Conservation (phyloP, 1,140 invertebrate species). For the Platyura marginata region DNA sequence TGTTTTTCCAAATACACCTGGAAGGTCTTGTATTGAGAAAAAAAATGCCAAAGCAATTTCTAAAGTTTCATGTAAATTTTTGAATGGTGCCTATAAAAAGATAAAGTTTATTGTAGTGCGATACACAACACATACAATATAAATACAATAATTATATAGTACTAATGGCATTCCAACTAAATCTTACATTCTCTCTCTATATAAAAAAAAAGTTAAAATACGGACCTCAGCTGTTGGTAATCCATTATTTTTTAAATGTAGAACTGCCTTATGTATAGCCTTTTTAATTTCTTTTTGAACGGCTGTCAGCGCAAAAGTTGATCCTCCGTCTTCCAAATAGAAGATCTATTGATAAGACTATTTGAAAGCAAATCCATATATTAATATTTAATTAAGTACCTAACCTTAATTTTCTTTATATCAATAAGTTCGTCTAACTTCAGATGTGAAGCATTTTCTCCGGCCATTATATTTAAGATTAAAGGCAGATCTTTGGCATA, state of each 20-base stretch:
- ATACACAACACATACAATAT: no score
- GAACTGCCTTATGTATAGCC: constrained; percentile 25
- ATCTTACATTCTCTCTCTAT: no score
- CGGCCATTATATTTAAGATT: constrained; percentile 39
- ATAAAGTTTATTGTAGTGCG: no score
- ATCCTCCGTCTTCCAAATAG: constrained; percentile 40
- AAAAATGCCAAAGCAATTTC: constrained; percentile 30
- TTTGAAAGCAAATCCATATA: not conserved
- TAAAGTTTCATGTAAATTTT: constrained; percentile 26
- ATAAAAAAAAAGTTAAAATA: no score
- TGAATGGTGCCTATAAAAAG: constrained; percentile 23
- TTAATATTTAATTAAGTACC: no score
- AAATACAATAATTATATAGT: no score
- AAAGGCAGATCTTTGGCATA: constrained; percentile 52
- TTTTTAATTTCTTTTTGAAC: constrained; percentile 30
- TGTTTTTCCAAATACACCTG: no score
- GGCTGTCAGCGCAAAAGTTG: constrained; percentile 24
- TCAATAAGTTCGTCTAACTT: constrained; percentile 30
- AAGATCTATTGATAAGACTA: constrained; percentile 23
- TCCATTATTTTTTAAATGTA: constrained; percentile 20
- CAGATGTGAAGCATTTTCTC: constrained; percentile 19
- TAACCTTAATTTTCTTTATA: constrained; percentile 36
- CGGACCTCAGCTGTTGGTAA: no score
- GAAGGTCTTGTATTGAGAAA: constrained; percentile 30
- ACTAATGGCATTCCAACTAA: no score